A percentile compares a stretch with the other conserved stretches of the same genome.
Evolutionary conservation across 92 coral and sea anemone genomes (phyloP).

Genomic region (Umimayanthus chanpuru): DNA sequence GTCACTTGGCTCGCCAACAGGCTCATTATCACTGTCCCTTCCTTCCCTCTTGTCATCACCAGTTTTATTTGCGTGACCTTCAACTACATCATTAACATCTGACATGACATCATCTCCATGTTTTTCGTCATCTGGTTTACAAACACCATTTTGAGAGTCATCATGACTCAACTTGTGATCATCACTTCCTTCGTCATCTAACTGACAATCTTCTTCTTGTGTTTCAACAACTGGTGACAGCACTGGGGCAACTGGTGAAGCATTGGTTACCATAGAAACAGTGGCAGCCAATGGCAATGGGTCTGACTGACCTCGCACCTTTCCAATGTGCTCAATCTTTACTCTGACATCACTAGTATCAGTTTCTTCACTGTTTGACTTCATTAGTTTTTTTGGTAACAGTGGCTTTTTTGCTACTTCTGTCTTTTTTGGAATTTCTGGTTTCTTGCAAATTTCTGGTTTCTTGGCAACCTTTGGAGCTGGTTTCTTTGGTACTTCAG

Average conservation of each 20-base stretch:
- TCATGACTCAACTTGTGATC: background rate
- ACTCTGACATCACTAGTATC: background rate
- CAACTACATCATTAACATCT: background rate
- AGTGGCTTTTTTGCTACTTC: constrained; percentile 13
- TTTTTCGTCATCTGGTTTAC: background rate
- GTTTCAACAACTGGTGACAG: background rate
- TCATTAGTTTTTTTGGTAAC: background rate
- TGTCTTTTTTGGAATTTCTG: background rate
- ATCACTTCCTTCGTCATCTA: background rate
- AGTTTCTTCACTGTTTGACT: background rate
- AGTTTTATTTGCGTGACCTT: background rate
- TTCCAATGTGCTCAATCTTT: background rate
- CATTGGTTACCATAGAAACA: constrained; percentile 22
- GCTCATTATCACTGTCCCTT: constrained; percentile 39
- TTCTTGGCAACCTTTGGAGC: background rate
- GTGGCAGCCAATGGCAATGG: constrained; percentile 60
- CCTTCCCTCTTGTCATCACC: background rate
- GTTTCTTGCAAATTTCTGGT: background rate
- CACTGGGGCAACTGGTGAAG: constrained; percentile 1
- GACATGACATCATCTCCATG: no score
- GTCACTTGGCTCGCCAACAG: constrained; percentile 21
- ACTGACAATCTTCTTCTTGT: background rate
- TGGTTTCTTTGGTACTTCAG: constrained; percentile 8
- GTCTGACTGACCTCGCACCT: constrained; percentile 52
- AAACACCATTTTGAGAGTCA: background rate